Evolutionary conservation across 2,797 vertebrate genomes (phyloP).

Genomic region (Enteromius mattozi): DNA sequence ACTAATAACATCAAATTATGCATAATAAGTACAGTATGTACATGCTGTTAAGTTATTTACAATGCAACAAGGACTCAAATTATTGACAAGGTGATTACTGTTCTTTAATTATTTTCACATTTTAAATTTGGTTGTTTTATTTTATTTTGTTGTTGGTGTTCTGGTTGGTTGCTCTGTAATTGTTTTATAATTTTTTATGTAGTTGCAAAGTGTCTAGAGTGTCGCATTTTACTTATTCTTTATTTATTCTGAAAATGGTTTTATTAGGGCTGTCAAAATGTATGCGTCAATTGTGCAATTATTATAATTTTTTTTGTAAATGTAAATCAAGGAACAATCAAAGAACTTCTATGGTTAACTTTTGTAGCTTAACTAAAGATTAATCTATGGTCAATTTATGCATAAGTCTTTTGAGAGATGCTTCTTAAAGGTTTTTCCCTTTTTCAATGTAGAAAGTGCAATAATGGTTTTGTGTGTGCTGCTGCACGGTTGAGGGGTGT

Average conservation of each 20-base stretch:
- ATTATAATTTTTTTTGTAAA: background rate
- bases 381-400: background rate
- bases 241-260: background rate
- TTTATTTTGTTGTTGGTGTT: too few relatives aligned
- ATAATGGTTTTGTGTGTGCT: background rate
- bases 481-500: background rate
- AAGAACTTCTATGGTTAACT: background rate
- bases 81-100: background rate
- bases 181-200: too few relatives aligned
- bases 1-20: background rate
- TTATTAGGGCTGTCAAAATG: background rate
- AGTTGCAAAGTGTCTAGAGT: background rate
- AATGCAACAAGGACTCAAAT: background rate
- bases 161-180: too few relatives aligned
- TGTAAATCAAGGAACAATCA: background rate
- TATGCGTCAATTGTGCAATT: background rate
- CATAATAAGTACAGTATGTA: background rate
- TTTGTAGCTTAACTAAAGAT: background rate
- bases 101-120: background rate
- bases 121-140: background rate
- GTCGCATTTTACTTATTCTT: background rate
- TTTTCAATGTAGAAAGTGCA: too few relatives aligned
- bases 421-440: too few relatives aligned
- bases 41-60: background rate
- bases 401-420: too few relatives aligned